Evolutionary conservation across 1,140 invertebrate genomes (phyloP).

Genomic region (Nasonia vitripennis): DNA sequence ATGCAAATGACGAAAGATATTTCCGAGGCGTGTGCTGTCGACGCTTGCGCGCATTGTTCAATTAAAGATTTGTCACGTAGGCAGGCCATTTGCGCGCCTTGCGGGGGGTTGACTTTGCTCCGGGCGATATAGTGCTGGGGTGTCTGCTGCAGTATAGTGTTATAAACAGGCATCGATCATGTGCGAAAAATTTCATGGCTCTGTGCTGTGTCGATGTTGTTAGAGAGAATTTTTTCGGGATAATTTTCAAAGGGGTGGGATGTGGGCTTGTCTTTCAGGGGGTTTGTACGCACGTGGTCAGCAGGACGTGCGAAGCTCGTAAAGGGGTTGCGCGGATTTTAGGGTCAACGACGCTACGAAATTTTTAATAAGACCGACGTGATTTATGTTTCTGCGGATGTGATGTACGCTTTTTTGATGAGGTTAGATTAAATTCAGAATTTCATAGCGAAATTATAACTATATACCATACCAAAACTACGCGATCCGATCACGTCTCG

Average conservation of each 20-base stretch:
- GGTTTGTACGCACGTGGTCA: background rate
- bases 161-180: conserved; percentile 11
- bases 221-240: background rate
- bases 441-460: background rate
- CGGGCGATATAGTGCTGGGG: background rate
- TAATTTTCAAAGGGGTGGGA: background rate
- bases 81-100: conserved; percentile 43
- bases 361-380: background rate
- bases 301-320: background rate
- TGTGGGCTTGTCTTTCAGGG: background rate
- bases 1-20: conserved; percentile 21
- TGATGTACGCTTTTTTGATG: background rate
- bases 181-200: conserved; percentile 21
- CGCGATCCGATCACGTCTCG: too few relatives aligned
- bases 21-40: background rate
- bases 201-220: background rate
- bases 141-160: background rate
- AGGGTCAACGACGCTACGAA: background rate
- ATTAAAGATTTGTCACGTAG: conserved; percentile 54
- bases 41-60: conserved; percentile 37
- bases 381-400: background rate
- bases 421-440: background rate
- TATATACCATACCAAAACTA: too few relatives aligned
- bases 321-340: background rate
- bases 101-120: conserved; percentile 4